Evolutionary conservation across 2,797 vertebrate genomes (phyloP).

Genomic region (Mormyrus proboscirostris): DNA sequence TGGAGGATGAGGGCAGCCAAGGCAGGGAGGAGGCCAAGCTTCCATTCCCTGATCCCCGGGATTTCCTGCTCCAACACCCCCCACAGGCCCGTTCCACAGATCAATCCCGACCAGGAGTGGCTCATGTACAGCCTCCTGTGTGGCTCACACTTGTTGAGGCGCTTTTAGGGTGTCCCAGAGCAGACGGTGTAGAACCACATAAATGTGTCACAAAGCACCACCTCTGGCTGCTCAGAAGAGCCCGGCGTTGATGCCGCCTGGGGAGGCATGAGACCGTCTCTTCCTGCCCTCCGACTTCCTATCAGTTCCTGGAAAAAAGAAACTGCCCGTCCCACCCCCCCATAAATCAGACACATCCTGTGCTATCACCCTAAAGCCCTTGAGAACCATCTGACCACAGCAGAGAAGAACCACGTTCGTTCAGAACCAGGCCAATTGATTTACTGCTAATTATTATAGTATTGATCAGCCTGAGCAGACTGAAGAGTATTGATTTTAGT

Average conservation of each 20-base stretch:
- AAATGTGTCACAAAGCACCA: not conserved
- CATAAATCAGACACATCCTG: not conserved
- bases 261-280: not conserved
- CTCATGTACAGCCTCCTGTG: not conserved
- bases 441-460: not conserved
- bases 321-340: not conserved
- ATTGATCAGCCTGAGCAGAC: not conserved
- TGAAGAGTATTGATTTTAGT: not conserved
- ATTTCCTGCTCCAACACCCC: not conserved
- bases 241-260: not conserved
- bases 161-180: not conserved
- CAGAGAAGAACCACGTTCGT: not conserved
- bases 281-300: not conserved
- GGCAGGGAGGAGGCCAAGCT: not conserved
- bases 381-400: not conserved
- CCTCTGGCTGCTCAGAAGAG: not conserved
- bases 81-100: not conserved
- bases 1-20: not conserved
- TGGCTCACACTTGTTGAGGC: not conserved
- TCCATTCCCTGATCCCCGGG: not conserved
- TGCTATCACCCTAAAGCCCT: not conserved
- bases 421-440: not conserved
- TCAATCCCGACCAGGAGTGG: not conserved
- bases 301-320: no score
- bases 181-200: not conserved